phyloP scores from a whole-genome alignment of 2,113 vertebrate species.

The Hiodon tergisus region DNA sequence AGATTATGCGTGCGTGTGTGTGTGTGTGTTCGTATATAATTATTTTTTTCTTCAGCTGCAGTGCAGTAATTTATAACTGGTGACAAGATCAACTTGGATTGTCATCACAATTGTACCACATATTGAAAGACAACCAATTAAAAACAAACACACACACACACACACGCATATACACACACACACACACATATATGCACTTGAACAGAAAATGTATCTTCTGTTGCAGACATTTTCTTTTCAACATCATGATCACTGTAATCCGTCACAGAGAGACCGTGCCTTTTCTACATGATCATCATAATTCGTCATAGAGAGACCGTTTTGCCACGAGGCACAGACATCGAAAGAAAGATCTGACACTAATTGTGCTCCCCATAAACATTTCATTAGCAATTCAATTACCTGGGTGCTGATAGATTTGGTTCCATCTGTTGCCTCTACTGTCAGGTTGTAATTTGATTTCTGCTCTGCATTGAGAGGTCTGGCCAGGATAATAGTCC shows the following conservation, averaged over 20 bases:
- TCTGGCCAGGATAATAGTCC: conserved; percentile 86
- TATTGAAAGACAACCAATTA: no score
- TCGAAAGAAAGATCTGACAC: conserved; percentile 33
- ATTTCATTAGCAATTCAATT: conserved; percentile 57
- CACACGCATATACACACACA: no score
- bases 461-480: conserved; percentile 91
- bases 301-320: not conserved
- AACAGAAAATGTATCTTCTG: no score
- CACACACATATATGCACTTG: no score
- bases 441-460: conserved; percentile 94
- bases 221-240: not conserved
- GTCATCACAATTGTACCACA: no score
- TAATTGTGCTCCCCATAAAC: conserved; percentile 41
- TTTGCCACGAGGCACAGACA: not conserved
- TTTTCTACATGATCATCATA: not conserved
- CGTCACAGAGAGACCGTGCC: no score
- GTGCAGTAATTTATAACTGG: no score
- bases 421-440: conserved; percentile 92
- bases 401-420: conserved; percentile 88
- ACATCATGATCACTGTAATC: not conserved
- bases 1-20: no score
- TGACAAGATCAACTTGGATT: no score
- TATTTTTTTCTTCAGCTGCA: no score
- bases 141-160: no score
- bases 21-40: no score